Conservation (phyloP, 2,113 vertebrate genomes). For the Labeo rohita region DNA sequence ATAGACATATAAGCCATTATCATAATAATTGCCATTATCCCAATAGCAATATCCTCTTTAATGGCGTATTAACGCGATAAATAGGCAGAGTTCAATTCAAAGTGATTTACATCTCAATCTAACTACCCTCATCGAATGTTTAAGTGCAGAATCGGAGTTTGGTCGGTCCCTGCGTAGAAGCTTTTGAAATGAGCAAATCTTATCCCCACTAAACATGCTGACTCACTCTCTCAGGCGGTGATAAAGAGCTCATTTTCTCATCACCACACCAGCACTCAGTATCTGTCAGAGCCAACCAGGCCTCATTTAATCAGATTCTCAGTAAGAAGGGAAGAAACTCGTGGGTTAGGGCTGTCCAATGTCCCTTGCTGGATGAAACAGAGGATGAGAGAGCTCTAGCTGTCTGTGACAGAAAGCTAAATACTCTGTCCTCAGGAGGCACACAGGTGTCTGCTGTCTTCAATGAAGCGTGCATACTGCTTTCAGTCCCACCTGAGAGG, state of each 20-base stretch:
- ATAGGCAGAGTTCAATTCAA: background rate
- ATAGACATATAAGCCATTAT: background rate
- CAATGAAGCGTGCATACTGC: conserved; percentile 42
- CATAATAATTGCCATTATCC: conserved; percentile 14
- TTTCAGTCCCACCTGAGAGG: conserved; percentile 10
- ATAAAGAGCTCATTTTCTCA: conserved; percentile 66
- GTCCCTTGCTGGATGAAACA: background rate
- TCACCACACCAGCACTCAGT: conserved; percentile 65
- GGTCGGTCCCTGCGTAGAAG: background rate
- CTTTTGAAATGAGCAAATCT: conserved; percentile 10
- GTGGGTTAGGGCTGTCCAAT: conserved; percentile 25
- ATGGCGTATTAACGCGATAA: conserved; percentile 22
- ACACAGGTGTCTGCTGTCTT: conserved; percentile 29
- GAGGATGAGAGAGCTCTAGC: background rate
- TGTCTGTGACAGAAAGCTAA: conserved; percentile 17
- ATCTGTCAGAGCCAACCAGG: conserved; percentile 64
- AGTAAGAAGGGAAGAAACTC: conserved; percentile 58
- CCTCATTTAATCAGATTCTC: conserved; percentile 72
- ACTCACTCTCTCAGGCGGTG: conserved; percentile 57
- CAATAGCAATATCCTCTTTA: conserved; percentile 25
- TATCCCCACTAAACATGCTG: conserved; percentile 43
- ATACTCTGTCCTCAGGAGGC: conserved; percentile 38
- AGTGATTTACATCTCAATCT: conserved; percentile 7
- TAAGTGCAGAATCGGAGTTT: background rate
- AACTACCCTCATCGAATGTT: background rate